Conservation (phyloP, 2,888 invertebrate genomes). For the Philonicus albiceps region DNA sequence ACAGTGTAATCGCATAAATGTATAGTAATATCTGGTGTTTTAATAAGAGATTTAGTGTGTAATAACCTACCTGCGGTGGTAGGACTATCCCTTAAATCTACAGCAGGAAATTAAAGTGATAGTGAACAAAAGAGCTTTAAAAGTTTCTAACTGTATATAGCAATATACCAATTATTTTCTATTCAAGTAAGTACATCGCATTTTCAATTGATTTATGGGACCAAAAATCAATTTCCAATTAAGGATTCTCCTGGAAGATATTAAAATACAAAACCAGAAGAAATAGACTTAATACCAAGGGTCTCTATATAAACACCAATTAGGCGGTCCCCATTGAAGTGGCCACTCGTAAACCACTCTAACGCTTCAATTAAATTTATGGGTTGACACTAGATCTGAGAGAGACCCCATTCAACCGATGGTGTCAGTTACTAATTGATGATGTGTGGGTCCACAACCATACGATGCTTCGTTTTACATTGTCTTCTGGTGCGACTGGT, state of each 20-base stretch:
- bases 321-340: slow-evolving; percentile 37
- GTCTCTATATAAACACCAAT: slow-evolving; percentile 1
- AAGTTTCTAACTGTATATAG: not conserved
- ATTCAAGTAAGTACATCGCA: slow-evolving; percentile 2
- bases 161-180: not conserved
- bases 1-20: not conserved
- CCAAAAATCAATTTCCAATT: slow-evolving; percentile 24
- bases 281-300: not conserved
- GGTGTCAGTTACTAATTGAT: slow-evolving; percentile 43
- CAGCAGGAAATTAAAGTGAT: not conserved
- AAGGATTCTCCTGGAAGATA: not conserved
- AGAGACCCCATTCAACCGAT: not conserved
- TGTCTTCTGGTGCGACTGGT: not conserved
- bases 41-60: not conserved
- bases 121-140: not conserved
- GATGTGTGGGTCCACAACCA: slow-evolving; percentile 35
- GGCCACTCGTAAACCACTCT: slow-evolving; percentile 13
- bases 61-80: not conserved
- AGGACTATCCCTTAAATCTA: not conserved
- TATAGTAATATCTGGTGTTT: not conserved
- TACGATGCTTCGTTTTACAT: not conserved
- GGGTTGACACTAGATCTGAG: slow-evolving; percentile 39
- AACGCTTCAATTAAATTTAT: slow-evolving; percentile 40
- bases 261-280: not conserved
- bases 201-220: slow-evolving; percentile 24